Evolutionary conservation across 37 sponge, comb jelly and placozoan genomes (phyloP).

Genomic region (Diacarnus erythraeanus): DNA sequence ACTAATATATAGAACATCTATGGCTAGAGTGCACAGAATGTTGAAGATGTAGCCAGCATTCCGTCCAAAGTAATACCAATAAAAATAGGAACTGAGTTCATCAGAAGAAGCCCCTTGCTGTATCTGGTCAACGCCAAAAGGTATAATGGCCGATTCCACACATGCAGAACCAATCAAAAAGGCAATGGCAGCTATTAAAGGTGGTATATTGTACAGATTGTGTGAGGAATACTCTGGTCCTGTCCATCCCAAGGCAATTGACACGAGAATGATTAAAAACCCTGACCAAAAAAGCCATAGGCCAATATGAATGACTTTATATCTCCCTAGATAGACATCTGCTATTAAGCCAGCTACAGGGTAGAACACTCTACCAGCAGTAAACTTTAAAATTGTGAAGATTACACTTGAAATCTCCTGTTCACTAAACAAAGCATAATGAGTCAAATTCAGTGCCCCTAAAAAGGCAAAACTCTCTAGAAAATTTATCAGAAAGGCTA

Average conservation of each 20-base stretch:
- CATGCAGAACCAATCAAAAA: slow-evolving; percentile 23
- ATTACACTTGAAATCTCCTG: neutral
- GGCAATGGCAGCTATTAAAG: neutral
- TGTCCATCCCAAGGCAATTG: neutral
- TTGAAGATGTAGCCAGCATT: neutral
- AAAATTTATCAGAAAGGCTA: slow-evolving; percentile 17
- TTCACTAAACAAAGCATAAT: neutral
- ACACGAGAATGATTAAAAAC: slow-evolving; percentile 5
- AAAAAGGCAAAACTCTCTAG: slow-evolving; percentile 40
- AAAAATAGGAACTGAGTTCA: slow-evolving; percentile 49
- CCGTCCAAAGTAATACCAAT: slow-evolving; percentile 31
- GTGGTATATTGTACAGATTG: neutral
- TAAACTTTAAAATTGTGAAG: neutral
- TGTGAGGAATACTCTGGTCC: neutral
- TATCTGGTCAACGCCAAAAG: slow-evolving; percentile 53
- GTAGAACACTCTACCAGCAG: slow-evolving; percentile 36
- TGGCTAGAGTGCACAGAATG: neutral
- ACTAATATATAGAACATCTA: neutral
- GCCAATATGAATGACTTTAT: slow-evolving; percentile 40
- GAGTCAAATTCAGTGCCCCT: neutral
- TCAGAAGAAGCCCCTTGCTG: slow-evolving; percentile 37
- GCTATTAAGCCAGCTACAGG: slow-evolving; percentile 48
- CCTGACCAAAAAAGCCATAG: slow-evolving; percentile 44
- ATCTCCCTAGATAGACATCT: slow-evolving; percentile 39
- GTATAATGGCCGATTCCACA: slow-evolving; percentile 39